These are phyloP conservation scores for Phortica magna DNA, from an alignment of 2,888 invertebrate species.

Conservation along the genomic window DNA sequence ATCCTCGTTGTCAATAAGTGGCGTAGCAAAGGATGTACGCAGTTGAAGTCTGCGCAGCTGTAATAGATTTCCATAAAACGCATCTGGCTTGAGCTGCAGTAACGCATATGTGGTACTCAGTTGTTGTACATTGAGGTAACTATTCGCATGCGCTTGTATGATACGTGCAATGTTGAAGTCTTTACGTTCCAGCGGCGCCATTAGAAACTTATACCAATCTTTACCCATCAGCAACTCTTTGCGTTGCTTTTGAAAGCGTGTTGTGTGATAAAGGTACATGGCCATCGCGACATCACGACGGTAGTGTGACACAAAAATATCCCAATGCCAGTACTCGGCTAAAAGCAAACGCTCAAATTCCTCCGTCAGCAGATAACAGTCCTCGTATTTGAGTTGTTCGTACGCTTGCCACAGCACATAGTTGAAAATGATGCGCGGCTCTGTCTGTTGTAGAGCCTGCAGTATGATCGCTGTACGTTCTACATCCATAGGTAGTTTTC, in stretches of 20 bases:
- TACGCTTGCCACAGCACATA: slow-evolving; percentile 73
- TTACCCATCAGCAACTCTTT: slow-evolving; percentile 55
- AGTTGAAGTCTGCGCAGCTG: slow-evolving; percentile 56
- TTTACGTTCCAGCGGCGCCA: slow-evolving; percentile 58
- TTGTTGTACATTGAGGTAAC: slow-evolving; percentile 56
- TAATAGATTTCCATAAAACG: slow-evolving; percentile 65
- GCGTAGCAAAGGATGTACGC: slow-evolving; percentile 56
- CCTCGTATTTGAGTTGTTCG: slow-evolving; percentile 53
- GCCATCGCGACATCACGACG: slow-evolving; percentile 71
- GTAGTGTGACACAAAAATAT: slow-evolving; percentile 57
- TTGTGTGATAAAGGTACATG: slow-evolving; percentile 69
- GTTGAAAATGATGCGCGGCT: slow-evolving; percentile 69
- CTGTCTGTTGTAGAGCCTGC: slow-evolving; percentile 57
- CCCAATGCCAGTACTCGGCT: slow-evolving; percentile 74
- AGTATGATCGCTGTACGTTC: slow-evolving; percentile 56
- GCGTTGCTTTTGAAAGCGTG: slow-evolving; percentile 70
- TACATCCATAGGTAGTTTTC: slow-evolving; percentile 63
- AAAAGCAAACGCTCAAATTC: slow-evolving; percentile 71
- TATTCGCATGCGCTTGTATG: slow-evolving; percentile 65
- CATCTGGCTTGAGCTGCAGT: slow-evolving; percentile 38
- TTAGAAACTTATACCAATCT: slow-evolving; percentile 67
- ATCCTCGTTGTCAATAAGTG: slow-evolving; percentile 69
- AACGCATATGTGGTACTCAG: slow-evolving; percentile 50
- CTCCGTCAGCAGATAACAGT: slow-evolving; percentile 63
- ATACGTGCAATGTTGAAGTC: slow-evolving; percentile 70